Evolutionary conservation across 2,113 vertebrate species (phyloP).

Genomic region (Eurystomus gularis): DNA sequence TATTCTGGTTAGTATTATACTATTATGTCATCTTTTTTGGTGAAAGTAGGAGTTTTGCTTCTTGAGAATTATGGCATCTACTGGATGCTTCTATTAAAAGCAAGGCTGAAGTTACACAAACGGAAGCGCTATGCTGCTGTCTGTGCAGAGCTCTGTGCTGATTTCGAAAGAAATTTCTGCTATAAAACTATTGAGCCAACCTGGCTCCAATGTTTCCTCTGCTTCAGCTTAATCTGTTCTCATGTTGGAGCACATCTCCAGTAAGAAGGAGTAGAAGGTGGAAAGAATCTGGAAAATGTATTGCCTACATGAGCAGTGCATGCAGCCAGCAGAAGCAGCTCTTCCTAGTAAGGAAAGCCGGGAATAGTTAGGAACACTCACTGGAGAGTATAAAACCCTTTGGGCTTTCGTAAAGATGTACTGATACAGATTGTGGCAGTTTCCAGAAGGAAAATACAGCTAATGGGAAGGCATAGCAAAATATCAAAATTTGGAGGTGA

Average conservation of each 20-base stretch:
- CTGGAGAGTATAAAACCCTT: not conserved
- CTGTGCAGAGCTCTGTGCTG: not conserved
- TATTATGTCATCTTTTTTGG: not conserved
- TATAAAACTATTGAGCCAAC: not conserved
- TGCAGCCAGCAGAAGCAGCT: slow-evolving; percentile 27
- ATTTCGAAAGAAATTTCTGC: not conserved
- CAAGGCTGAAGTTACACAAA: not conserved
- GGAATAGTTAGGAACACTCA: not conserved
- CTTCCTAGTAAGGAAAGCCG: not conserved
- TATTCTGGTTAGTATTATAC: not conserved
- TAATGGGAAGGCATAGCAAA: slow-evolving; percentile 5
- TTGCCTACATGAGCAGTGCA: not conserved
- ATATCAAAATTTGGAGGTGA: not conserved
- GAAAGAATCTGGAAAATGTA: slow-evolving; percentile 37
- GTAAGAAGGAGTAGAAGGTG: not conserved
- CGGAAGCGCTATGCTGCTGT: not conserved
- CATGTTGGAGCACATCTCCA: not conserved
- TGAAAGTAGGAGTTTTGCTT: not conserved
- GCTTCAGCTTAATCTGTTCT: slow-evolving; percentile 9
- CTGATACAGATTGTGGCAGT: not conserved
- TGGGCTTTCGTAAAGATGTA: not conserved
- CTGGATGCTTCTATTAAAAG: not conserved
- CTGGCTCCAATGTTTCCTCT: not conserved
- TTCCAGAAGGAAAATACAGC: slow-evolving; percentile 16
- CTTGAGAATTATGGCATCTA: not conserved